Conservation (phyloP, 2,113 vertebrate species). For the Catharus fuscescens region DNA sequence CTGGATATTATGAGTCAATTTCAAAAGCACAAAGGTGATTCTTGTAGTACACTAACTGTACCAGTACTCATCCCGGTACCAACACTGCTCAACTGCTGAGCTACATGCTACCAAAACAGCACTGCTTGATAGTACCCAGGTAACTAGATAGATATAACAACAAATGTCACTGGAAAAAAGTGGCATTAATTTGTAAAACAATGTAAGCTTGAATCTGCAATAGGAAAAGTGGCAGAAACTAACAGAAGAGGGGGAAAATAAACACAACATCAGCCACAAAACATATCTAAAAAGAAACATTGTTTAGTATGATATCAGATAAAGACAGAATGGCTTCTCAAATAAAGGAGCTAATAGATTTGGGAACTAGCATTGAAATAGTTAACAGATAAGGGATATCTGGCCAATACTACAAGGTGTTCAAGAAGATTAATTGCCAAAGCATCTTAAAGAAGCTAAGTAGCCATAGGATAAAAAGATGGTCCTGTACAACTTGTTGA, state of each 20-base stretch:
- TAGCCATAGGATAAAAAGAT: background rate
- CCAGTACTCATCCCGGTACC: background rate
- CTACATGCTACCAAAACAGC: background rate
- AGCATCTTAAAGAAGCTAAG: background rate
- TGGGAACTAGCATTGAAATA: background rate
- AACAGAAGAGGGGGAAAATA: background rate
- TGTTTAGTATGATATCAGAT: background rate
- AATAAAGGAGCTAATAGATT: background rate
- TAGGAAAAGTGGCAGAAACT: background rate
- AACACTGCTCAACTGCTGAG: background rate
- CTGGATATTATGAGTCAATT: background rate
- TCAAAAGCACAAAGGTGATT: background rate
- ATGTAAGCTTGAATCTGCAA: background rate
- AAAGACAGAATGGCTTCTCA: background rate
- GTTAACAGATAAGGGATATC: background rate
- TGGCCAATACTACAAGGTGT: background rate
- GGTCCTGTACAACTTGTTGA: background rate
- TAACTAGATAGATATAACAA: background rate
- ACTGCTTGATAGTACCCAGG: background rate
- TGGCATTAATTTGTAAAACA: background rate
- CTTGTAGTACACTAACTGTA: background rate
- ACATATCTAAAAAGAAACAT: background rate
- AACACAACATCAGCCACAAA: background rate
- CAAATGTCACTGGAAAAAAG: background rate
- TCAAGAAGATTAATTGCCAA: background rate